These are phyloP conservation scores for Okapia johnstoni DNA, from an alignment of 2,113 vertebrate species.

Conservation along the genomic window DNA sequence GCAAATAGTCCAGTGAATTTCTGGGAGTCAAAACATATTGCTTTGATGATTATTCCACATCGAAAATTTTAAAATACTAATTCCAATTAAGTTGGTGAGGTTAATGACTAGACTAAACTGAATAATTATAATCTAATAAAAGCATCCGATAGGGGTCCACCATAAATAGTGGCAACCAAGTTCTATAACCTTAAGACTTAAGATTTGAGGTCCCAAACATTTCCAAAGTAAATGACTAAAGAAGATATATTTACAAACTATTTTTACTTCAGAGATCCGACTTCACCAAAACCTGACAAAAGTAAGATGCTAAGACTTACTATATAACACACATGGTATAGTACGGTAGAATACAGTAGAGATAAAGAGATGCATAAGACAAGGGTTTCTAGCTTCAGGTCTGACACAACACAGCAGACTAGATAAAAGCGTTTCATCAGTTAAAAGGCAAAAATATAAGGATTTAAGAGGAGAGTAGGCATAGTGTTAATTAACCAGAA, in stretches of 20 bases:
- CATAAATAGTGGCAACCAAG: neutral
- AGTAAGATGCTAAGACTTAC: neutral
- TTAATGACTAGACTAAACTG: neutral
- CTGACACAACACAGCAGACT: neutral
- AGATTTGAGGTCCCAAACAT: neutral
- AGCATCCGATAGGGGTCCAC: neutral
- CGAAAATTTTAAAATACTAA: neutral
- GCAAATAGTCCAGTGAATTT: neutral
- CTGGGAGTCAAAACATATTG: neutral
- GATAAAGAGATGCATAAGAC: neutral
- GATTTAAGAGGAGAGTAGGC: neutral
- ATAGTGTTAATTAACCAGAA: neutral
- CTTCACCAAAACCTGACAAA: neutral
- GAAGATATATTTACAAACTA: slow-evolving; percentile 14
- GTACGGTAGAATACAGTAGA: neutral
- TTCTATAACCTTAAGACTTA: neutral
- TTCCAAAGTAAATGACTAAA: neutral
- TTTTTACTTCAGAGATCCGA: neutral
- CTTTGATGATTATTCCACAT: neutral
- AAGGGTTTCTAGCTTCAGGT: neutral
- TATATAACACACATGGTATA: neutral
- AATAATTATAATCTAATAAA: neutral
- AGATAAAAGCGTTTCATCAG: neutral
- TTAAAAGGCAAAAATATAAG: slow-evolving; percentile 15
- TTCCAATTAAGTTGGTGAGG: neutral